Evolutionary conservation across 1,140 invertebrate genomes (phyloP).

Genomic region (Solen grandis): DNA sequence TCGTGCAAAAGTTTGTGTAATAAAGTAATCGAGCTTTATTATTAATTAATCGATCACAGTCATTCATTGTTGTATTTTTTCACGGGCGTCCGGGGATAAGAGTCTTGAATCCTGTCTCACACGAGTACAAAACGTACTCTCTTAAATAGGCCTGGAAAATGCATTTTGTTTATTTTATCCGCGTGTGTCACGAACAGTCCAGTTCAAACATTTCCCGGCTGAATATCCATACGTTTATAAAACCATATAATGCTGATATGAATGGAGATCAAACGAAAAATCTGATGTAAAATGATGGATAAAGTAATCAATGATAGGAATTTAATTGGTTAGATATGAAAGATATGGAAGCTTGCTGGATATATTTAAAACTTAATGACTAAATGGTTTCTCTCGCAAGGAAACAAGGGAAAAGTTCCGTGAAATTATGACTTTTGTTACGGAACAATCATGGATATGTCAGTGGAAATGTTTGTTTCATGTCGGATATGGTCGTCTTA

Average conservation of each 20-base stretch:
- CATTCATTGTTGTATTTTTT: constrained; percentile 15
- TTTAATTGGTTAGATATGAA: constrained; percentile 25
- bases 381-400: neutral
- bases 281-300: constrained; percentile 45
- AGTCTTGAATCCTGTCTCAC: neutral
- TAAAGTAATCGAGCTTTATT: constrained; percentile 17
- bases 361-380: neutral
- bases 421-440: neutral
- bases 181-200: constrained; percentile 12
- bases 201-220: neutral
- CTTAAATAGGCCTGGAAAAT: neutral
- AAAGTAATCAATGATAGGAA: constrained; percentile 41
- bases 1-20: neutral
- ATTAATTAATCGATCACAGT: constrained; percentile 53
- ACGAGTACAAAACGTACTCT: neutral
- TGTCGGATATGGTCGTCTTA: neutral
- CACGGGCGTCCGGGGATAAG: constrained; percentile 1
- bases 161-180: constrained; percentile 21
- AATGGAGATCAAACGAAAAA: constrained; percentile 43
- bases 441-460: neutral
- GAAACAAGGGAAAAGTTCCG: neutral
- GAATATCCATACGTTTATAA: constrained; percentile 30
- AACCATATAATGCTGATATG: constrained; percentile 4
- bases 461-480: neutral
- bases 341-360: neutral